Evolutionary conservation across 2,797 vertebrate genomes (phyloP), one percentile per base, ranked within the genome.

Genomic region (Botia kubotai): DNA sequence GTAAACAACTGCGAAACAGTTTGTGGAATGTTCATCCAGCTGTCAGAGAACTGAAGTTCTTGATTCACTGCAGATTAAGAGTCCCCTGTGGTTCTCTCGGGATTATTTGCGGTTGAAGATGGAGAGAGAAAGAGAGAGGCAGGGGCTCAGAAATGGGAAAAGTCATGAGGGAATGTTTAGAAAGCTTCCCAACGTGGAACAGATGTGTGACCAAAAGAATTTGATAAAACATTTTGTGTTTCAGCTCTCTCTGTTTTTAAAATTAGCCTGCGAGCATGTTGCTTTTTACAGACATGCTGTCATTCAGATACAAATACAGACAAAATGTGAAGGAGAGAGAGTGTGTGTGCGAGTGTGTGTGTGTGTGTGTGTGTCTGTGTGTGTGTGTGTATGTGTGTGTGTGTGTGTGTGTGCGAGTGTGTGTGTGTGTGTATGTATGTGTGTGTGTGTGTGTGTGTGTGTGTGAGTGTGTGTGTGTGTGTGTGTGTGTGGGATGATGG

Each of bases 131-230:
- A n/a, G 57, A 79, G 55, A 43, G 16, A 50, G 29, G 53, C 17
- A 58, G 55, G 46, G 67, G 52, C 39, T n/a, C 29, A 58, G 66
- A 58, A 43, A 63, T 16, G 43, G 80, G 36, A 26, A 57, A 69
- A 60, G 69, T 53, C 48, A 79, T 48, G 77, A 43, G 73, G 65
- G 52, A 83, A 78, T 23, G 33, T 75, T 86, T 79, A 71, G 65
- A 85, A 85, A 68, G 71, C 53, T 66, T 84, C 82, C 73, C 75
- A 84, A 82, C 77, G 73, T 39, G n/a, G 75, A 86, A 84, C 77
- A 76, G 71, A 86, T 72, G 81, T 52, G 63, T 70, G 74, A 82
- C 85, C 82, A 43, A 71, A 72, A 80, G 80, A 80, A 75, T 52
- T 73, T 57, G 68, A 70, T 80, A 84, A 77, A 77, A 85, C 3